Evolutionary conservation across 1,140 invertebrate genomes (phyloP), one percentile per base, ranked within the genome.

Genomic region (Marisa cornuarietis): DNA sequence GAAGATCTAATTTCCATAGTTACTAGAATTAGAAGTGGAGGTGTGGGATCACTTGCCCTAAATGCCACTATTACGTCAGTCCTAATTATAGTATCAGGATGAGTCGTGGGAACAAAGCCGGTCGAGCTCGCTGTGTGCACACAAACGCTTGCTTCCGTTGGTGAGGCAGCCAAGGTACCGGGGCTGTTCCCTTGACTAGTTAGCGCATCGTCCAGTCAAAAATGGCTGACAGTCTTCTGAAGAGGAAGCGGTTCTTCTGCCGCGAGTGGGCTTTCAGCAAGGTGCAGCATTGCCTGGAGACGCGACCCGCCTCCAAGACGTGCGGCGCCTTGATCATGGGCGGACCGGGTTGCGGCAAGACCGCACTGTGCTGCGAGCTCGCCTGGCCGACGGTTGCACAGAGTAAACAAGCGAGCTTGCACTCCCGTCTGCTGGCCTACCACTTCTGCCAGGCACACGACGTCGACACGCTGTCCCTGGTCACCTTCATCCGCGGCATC

Each of bases 201-300:
- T 9, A 52, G 61, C 61, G 16, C 6, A 49, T 24, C 62, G 18
- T 62, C 18, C 61, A 24, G 20, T 52, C 65, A 54, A 69, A 52
- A 18, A 90, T 89, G 88, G 83, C 86, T 42, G 82, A 87, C 24
- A 86, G 88, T 72, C 75, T 90, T 52, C 76, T 90, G 58, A 84
- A 86, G 82, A 85, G 85, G n/a, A 90, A 89, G 80, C 84, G 86
- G 5, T 91, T 90, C 92, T 96, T 94, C 89, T 95, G 95, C 86
- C 93, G 97, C 22, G 97, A 98, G 91, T 99, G 97, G 97, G 96
- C 96, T 4, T 97, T 98, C 85, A 95, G 96, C 88, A 98, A 98
- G 91, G 93, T 99, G n/a, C 94, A 94, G 5, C 95, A 98, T 84
- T 97, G 96, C 82, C 88, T 99, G 82, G 96, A 98, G 84, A 91